phyloP scores from a whole-genome alignment of 2,113 vertebrate species.

The Triplophysa siluroides region DNA sequence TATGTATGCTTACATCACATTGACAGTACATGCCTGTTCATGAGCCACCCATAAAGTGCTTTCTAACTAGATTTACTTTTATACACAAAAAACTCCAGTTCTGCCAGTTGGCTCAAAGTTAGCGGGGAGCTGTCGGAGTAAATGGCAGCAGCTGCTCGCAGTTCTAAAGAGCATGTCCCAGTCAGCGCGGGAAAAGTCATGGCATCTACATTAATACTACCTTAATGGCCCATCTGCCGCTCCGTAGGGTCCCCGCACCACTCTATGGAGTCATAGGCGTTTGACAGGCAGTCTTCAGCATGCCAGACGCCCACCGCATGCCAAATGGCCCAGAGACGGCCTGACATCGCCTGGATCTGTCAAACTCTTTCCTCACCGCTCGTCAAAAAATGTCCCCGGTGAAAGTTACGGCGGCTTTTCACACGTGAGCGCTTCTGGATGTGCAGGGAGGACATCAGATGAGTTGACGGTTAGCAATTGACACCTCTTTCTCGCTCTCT shows the following conservation, averaged over 20 bases:
- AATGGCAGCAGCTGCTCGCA: slow-evolving; percentile 99
- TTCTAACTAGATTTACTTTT: slow-evolving; percentile 71
- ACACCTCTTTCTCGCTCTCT: slow-evolving; percentile 40
- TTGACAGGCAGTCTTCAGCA: slow-evolving; percentile 99
- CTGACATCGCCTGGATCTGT: slow-evolving; percentile 96
- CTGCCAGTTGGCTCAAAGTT: slow-evolving; percentile 99
- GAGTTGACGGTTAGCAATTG: slow-evolving; percentile 54
- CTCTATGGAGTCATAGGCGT: slow-evolving; percentile 99
- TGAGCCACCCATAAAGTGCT: slow-evolving; percentile 39
- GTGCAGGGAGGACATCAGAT: slow-evolving; percentile 60
- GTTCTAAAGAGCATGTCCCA: slow-evolving; percentile 99
- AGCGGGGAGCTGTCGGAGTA: slow-evolving; percentile 99
- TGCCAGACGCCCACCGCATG: slow-evolving; percentile 94
- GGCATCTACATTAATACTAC: slow-evolving; percentile 99
- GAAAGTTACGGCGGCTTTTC: slow-evolving; percentile 73
- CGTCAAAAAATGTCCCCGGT: slow-evolving; percentile 73
- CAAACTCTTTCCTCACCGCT: slow-evolving; percentile 90
- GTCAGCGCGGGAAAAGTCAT: slow-evolving; percentile 99
- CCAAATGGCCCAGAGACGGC: slow-evolving; percentile 98
- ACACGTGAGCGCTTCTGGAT: slow-evolving; percentile 84
- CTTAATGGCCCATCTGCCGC: slow-evolving; percentile 99
- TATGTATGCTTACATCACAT: slow-evolving; percentile 18
- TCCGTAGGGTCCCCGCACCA: slow-evolving; percentile 98
- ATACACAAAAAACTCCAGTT: slow-evolving; percentile 86
- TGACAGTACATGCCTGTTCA: slow-evolving; percentile 21